phyloP scores from a whole-genome alignment of 2,113 vertebrate species.

The Austrofundulus limnaeus region DNA sequence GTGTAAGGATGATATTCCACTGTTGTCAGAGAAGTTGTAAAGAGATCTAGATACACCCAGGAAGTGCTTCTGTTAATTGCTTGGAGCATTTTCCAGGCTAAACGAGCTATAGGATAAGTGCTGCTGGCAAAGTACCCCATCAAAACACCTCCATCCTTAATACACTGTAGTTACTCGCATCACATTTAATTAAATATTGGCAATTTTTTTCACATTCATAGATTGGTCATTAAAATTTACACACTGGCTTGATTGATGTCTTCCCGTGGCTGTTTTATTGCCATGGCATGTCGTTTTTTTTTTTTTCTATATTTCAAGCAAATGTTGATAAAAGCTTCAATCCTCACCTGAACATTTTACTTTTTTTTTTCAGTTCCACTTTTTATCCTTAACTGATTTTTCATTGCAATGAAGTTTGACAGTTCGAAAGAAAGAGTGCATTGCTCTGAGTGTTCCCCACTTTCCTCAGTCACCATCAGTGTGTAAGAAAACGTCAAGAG shows the following conservation, averaged over 20 bases:
- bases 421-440: conserved; percentile 47
- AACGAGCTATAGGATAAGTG: conserved; percentile 59
- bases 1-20: background rate
- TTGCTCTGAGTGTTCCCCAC: conserved; percentile 43
- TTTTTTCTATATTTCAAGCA: conserved; percentile 52
- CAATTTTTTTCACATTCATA: conserved; percentile 62
- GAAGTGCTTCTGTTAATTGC: conserved; percentile 51
- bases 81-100: conserved; percentile 44
- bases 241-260: conserved; percentile 61
- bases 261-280: conserved; percentile 57
- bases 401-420: conserved; percentile 66
- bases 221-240: conserved; percentile 69
- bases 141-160: conserved; percentile 60
- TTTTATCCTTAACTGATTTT: conserved; percentile 34
- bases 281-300: conserved; percentile 45
- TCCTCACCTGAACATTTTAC: conserved; percentile 38
- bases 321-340: conserved; percentile 60
- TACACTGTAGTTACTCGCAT: conserved; percentile 70
- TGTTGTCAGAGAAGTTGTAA: conserved; percentile 21
- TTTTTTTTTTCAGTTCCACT: conserved; percentile 15
- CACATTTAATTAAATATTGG: conserved; percentile 76
- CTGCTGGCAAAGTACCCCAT: conserved; percentile 41
- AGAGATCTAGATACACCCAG: conserved; percentile 20
- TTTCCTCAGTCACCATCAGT: conserved; percentile 42
- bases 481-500: conserved; percentile 58